These are phyloP conservation scores for Salvelinus namaycush DNA, from an alignment of 2,113 vertebrate species.

Conservation along the genomic window DNA sequence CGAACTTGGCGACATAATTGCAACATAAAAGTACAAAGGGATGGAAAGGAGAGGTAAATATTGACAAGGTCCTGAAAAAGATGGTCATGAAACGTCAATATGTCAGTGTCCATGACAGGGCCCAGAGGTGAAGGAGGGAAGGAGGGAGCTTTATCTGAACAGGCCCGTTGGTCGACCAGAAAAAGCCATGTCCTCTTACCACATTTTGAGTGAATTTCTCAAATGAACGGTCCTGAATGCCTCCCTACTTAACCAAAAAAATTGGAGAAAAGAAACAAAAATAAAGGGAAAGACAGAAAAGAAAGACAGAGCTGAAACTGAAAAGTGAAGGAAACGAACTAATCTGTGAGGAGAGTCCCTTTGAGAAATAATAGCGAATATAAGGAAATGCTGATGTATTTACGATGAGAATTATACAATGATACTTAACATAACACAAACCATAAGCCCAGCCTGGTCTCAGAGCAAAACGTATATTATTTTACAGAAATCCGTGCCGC, in stretches of 20 bases:
- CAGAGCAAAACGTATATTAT: too few species aligned
- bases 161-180: not conserved
- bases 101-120: not conserved
- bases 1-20: too few species aligned
- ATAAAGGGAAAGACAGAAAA: too few species aligned
- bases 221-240: too few species aligned
- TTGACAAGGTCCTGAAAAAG: too few species aligned
- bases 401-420: not conserved
- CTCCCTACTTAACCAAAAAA: too few species aligned
- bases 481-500: not conserved
- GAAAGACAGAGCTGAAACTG: slow-evolving; percentile 17
- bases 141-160: slow-evolving; percentile 22
- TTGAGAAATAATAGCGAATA: not conserved
- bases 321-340: slow-evolving; percentile 50
- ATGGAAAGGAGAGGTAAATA: too few species aligned
- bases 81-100: too few species aligned
- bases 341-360: not conserved
- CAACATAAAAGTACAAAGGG: too few species aligned
- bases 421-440: not conserved
- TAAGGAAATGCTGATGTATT: not conserved
- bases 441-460: too few species aligned
- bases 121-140: slow-evolving; percentile 5
- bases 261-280: too few species aligned
- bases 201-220: too few species aligned
- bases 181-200: slow-evolving; percentile 2